Evolutionary conservation across 1,140 invertebrate genomes (phyloP).

Genomic region (Drosophila lini): DNA sequence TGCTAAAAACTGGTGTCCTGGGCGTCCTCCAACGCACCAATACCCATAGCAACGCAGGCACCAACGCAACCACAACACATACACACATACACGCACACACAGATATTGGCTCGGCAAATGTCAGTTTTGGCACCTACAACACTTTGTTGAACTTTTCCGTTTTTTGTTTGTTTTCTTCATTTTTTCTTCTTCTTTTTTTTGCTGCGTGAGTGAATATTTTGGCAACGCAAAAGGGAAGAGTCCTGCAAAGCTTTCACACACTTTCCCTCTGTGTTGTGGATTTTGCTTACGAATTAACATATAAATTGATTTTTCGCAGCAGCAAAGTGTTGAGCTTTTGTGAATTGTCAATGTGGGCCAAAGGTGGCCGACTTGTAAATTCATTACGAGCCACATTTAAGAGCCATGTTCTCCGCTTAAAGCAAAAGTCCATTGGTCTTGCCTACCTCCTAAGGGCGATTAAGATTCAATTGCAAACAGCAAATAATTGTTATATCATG

Average conservation of each 20-base stretch:
- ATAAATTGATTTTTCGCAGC: conserved; percentile 77
- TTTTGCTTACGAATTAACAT: conserved; percentile 79
- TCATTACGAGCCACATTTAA: conserved; percentile 22
- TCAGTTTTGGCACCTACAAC: conserved; percentile 78
- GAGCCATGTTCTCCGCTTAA: conserved; percentile 1
- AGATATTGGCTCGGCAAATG: conserved; percentile 55
- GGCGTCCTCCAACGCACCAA: conserved; percentile 13
- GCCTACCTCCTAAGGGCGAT: conserved; percentile 16
- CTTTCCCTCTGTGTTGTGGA: conserved; percentile 43
- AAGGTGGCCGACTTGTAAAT: conserved; percentile 26
- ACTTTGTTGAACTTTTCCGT: conserved; percentile 51
- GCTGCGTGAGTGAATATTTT: conserved; percentile 67
- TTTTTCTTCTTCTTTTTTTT: conserved; percentile 38
- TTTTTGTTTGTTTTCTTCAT: conserved; percentile 29
- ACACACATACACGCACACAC: conserved; percentile 5
- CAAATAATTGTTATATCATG: conserved; percentile 32
- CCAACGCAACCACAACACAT: conserved; percentile 1
- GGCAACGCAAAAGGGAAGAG: conserved; percentile 18
- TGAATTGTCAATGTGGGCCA: conserved; percentile 60
- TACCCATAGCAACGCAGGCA: conserved; percentile 2
- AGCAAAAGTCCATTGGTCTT: conserved; percentile 10
- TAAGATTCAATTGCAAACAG: conserved; percentile 26
- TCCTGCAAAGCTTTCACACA: conserved; percentile 47
- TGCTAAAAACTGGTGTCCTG: conserved; percentile 59
- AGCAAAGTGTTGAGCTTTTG: conserved; percentile 65